phyloP scores from a whole-genome alignment of 2,113 vertebrate species.

The Anolis carolinensis region DNA sequence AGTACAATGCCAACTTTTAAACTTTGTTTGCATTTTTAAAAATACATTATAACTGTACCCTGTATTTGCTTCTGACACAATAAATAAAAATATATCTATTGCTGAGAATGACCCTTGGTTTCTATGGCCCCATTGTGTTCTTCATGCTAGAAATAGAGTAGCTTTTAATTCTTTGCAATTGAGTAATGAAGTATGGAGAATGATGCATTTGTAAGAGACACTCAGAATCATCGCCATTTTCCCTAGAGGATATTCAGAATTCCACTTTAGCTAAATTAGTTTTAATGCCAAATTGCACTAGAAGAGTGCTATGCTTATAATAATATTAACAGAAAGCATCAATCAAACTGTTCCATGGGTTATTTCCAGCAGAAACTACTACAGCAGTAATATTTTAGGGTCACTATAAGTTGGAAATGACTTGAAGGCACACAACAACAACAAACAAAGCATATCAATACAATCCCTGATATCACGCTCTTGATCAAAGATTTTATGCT shows the following conservation, averaged over 20 bases:
- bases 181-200: background rate
- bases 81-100: no score
- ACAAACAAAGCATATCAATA: no score
- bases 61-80: no score
- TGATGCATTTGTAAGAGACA: background rate
- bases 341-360: background rate
- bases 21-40: no score
- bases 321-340: background rate
- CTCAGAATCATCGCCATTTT: background rate
- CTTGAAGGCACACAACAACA: no score
- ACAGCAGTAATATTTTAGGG: background rate
- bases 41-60: no score
- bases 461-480: background rate
- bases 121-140: background rate
- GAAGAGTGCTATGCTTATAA: background rate
- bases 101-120: background rate
- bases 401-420: no score
- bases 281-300: background rate
- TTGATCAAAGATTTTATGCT: background rate
- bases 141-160: background rate
- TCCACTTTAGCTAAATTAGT: background rate
- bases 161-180: background rate
- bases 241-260: background rate
- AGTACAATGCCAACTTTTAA: no score
- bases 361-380: background rate